Base-by-base conservation (phyloP, 2,113 vertebrate genomes). In the Tylochromis polylepis region DNA sequence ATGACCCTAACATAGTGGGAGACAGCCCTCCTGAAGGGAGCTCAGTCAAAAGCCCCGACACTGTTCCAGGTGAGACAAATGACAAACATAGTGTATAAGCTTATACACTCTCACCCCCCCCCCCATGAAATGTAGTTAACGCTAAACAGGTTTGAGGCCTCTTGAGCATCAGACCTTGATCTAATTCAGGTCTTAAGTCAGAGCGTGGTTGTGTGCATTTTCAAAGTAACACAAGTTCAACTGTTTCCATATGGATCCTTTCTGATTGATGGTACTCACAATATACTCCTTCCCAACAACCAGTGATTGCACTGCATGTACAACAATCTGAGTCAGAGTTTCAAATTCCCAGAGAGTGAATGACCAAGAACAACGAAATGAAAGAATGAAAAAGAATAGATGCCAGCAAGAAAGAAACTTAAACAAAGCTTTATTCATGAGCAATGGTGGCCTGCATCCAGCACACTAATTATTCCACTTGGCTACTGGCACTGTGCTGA, bases 1-100 rank as follows among this genome's bases (percentile, higher is more conserved):
- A 97, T 95, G 97, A 98, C 95, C 97, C 96, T 81, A 95, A 97
- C 94, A 94, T 97, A 92, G 96, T 97, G 94, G 96, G 96, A 95
- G 97, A 98, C 94, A 92, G 96, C 4, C 96, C 96, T 88, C 96
- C 95, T 4, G 97, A 98, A 92, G 96, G 96, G 90, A 96, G 93
- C 91, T 92, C 95, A 20, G 94, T 95, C 79, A 94, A 92, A 90
- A 94, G 95, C 88, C 95, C 96, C 2, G 93, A 92, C 91, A 31
- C 90, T 79, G 94, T 96, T 55, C 93, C 97, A 97, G 97, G 98
- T 98, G 90, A 92, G 92, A 83, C 70, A 60, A 85, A 79, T 20
- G 27, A 78, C 58, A 56, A 31, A 80, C 75, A 38, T 49, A 36
- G 31, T 65, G 6, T 36, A 65, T 14, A 31, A 18, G 36, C 77